Conservation (phyloP, 2,797 vertebrate genomes). For the Phyllotis vaccarum region DNA sequence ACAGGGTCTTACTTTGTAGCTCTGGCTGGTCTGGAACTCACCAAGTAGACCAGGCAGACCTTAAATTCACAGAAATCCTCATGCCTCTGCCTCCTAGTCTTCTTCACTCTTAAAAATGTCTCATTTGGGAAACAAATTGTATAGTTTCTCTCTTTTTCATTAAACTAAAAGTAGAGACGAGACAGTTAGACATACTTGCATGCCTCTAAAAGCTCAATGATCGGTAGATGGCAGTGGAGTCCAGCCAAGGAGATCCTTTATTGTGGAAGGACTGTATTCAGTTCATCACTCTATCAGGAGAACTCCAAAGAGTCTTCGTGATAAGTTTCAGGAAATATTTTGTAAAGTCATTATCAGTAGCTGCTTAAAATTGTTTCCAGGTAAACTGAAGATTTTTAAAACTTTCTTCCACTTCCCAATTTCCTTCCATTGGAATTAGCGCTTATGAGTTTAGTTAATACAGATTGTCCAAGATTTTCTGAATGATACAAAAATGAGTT, state of each 20-base stretch:
- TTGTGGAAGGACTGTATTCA: neutral
- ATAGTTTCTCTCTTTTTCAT: neutral
- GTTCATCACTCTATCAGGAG: neutral
- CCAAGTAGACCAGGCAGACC: neutral
- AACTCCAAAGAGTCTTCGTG: conserved; percentile 36
- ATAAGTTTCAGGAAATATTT: conserved; percentile 36
- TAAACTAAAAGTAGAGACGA: conserved; percentile 61
- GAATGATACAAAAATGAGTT: conserved; percentile 30
- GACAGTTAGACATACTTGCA: conserved; percentile 1
- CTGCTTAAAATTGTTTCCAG: conserved; percentile 54
- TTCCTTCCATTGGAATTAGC: neutral
- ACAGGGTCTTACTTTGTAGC: neutral
- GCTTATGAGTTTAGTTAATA: conserved; percentile 42
- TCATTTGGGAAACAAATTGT: conserved; percentile 21
- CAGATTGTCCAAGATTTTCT: neutral
- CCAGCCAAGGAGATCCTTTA: neutral
- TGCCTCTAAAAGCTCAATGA: conserved; percentile 31
- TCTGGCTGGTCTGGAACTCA: neutral
- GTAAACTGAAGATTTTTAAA: conserved; percentile 53
- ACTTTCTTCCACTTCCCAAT: neutral
- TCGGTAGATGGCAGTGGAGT: conserved; percentile 64
- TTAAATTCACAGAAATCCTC: neutral
- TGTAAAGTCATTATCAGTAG: neutral
- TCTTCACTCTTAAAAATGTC: conserved; percentile 8
- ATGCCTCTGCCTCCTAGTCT: neutral